phyloP scores from a whole-genome alignment of 1,140 invertebrate genomes.

The Melanaphis sacchari region DNA sequence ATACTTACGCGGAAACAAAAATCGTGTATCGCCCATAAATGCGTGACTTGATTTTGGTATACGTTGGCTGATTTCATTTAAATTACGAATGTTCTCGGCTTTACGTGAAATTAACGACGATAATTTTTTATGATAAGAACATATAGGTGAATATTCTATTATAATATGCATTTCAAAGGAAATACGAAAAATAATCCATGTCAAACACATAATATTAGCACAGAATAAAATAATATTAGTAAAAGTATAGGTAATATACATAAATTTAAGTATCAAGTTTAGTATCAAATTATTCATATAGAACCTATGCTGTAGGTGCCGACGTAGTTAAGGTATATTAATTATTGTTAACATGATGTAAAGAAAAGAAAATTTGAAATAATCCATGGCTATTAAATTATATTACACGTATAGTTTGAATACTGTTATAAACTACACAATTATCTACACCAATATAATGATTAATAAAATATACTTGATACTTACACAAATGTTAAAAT shows the following conservation, averaged over 20 bases:
- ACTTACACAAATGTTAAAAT: too few species aligned
- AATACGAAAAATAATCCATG: not conserved
- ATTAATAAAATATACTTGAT: too few species aligned
- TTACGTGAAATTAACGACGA: not conserved
- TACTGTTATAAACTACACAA: too few species aligned
- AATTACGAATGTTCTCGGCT: not conserved
- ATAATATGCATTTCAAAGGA: not conserved
- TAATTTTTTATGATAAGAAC: not conserved
- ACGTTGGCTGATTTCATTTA: not conserved
- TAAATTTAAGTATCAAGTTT: not conserved
- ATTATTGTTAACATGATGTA: not conserved
- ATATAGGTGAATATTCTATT: not conserved
- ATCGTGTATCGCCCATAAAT: conserved; percentile 1
- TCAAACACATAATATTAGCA: not conserved
- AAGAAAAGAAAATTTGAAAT: not conserved
- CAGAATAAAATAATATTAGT: not conserved
- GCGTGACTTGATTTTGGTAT: not conserved
- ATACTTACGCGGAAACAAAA: not conserved
- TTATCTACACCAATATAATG: too few species aligned
- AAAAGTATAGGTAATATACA: not conserved
- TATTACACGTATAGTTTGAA: too few species aligned
- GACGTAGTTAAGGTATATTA: too few species aligned
- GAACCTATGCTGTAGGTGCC: too few species aligned
- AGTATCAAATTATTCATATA: not conserved
- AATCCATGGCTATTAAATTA: not conserved